phyloP scores from a whole-genome alignment of 2,797 vertebrate species.

The Acipenser transmontanus region DNA sequence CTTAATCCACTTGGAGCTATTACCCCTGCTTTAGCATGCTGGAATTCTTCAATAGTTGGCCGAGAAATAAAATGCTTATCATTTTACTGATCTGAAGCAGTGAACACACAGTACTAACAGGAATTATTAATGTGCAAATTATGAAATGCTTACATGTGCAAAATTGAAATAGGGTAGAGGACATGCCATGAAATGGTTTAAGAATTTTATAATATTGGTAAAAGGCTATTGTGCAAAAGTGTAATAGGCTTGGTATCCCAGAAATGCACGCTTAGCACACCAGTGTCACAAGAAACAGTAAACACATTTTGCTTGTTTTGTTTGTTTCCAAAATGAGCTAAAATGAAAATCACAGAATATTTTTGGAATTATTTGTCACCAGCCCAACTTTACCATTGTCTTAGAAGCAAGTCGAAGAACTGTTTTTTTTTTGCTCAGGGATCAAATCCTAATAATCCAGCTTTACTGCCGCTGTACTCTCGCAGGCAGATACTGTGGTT shows the following conservation, averaged over 20 bases:
- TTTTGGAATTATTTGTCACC: constrained; percentile 15
- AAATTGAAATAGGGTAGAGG: too few relatives aligned
- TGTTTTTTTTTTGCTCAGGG: constrained; percentile 7
- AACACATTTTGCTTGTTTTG: background rate
- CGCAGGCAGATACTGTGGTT: too few relatives aligned
- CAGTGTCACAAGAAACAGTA: constrained; percentile 13
- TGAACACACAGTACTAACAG: too few relatives aligned
- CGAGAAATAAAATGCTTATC: too few relatives aligned
- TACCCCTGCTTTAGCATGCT: too few relatives aligned
- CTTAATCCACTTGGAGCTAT: too few relatives aligned
- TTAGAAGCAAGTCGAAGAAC: constrained; percentile 10
- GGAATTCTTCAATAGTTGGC: too few relatives aligned
- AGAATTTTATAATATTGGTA: background rate
- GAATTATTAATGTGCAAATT: too few relatives aligned
- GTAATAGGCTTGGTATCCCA: background rate
- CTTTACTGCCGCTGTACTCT: too few relatives aligned
- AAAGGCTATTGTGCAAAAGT: background rate
- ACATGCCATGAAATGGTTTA: too few relatives aligned
- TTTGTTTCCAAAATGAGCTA: constrained; percentile 2
- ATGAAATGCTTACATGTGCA: too few relatives aligned
- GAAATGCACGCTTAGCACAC: background rate
- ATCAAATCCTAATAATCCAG: background rate
- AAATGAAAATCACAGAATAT: background rate
- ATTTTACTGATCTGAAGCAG: too few relatives aligned
- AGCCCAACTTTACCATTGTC: constrained; percentile 10